A percentile compares a stretch with the other conserved stretches of the same genome.
Conservation (phyloP, 2,797 vertebrate genomes). For the Petrocephalus schoutedeni region DNA sequence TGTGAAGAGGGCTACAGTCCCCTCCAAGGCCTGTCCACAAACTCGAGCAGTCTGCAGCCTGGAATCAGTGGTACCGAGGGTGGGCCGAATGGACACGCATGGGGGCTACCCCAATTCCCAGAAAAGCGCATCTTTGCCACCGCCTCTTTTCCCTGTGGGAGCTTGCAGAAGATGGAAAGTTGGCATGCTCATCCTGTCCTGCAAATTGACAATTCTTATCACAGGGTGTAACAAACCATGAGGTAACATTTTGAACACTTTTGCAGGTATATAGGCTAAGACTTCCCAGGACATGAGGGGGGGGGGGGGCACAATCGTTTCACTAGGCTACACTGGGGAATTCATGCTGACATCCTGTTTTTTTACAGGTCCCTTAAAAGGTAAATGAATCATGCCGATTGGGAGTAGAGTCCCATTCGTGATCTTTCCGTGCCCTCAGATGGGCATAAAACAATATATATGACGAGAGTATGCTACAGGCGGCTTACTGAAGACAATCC, state of each 20-base stretch:
- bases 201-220: constrained; percentile 32
- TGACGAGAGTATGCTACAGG: constrained; percentile 44
- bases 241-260: background rate
- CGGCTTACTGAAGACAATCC: constrained; percentile 56
- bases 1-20: constrained; percentile 28
- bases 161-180: background rate
- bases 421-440: constrained; percentile 64
- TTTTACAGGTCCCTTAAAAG: constrained; percentile 43
- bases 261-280: background rate
- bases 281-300: background rate
- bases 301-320: background rate
- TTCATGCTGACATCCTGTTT: constrained; percentile 34
- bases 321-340: background rate
- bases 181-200: background rate
- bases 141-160: constrained; percentile 35
- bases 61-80: background rate
- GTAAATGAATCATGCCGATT: constrained; percentile 61
- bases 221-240: background rate
- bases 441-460: constrained; percentile 73
- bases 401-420: constrained; percentile 55
- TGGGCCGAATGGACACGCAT: background rate
- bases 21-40: constrained; percentile 18
- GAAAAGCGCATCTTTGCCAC: constrained; percentile 11
- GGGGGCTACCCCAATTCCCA: background rate
- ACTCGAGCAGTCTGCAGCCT: constrained; percentile 6